Evolutionary conservation across 2,888 invertebrate genomes (phyloP), one percentile per base, ranked within the genome.

Genomic region (Sericinus montela): DNA sequence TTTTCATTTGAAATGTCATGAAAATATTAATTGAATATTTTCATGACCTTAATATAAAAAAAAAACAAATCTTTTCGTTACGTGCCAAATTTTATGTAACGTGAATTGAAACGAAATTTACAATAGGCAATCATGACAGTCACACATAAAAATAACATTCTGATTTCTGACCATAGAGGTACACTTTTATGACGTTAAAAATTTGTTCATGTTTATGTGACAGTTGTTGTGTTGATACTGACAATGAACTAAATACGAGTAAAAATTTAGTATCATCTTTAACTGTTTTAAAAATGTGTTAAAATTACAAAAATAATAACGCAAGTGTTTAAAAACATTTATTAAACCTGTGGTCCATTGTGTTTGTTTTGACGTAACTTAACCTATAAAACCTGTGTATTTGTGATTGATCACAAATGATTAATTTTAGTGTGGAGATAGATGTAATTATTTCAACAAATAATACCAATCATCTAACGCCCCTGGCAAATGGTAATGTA

Each of bases 311-410:
- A 29, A 29, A 3, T 29, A 13, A 13, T 6, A 11, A 11, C 10
- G 8, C 15, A 19, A 23, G n/a, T 29, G 4, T 10, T 15, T 44
- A 45, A 30, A 32, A 30, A 8, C 11, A 13, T 1, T 15, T 11
- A 13, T 8, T 13, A 19, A 6, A n/a, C 7, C 3, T 0, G n/a
- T 9, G 8, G 4, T 34, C 0, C 39, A 8, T 23, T 11, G n/a
- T 34, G 25, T 35, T 39, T 39, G n/a, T 35, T 36, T 13, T 28
- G 14, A 47, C 40, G 36, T 41, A 35, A 47, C 15, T 28, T 47
- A 47, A 47, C 47, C 47, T 47, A 29, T 41, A 47, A 47, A 47
- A 23, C 15, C 25, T 9, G 14, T 44, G 43, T 23, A 35, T 28
- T 39, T 36, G 28, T 44, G 29, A 36, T 36, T 41, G 34, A 39